These are phyloP conservation scores for Neomonachus schauinslandi DNA, from an alignment of 2,113 vertebrate species.

Conservation along the genomic window DNA sequence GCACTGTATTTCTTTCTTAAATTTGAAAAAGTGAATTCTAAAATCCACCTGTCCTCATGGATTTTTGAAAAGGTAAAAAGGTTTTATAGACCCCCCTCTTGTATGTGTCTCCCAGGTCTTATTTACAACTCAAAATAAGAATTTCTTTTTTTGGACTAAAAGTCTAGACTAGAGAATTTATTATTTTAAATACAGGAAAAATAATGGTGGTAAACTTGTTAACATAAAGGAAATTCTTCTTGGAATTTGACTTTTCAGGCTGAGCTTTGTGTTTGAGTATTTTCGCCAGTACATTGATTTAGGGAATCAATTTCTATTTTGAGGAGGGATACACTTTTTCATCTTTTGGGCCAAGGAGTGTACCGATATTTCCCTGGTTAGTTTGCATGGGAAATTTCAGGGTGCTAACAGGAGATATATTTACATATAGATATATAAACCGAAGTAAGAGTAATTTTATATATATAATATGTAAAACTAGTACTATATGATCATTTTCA, in stretches of 20 bases:
- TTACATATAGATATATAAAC: background rate
- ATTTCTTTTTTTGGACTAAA: constrained; percentile 45
- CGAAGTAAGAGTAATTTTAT: background rate
- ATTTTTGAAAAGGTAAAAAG: constrained; percentile 53
- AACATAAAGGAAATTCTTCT: constrained; percentile 12
- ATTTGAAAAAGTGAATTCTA: constrained; percentile 30
- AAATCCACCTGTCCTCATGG: background rate
- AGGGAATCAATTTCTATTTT: constrained; percentile 39
- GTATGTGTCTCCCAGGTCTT: background rate
- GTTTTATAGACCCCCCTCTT: background rate
- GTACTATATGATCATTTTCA: background rate
- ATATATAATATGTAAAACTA: background rate
- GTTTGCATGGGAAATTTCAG: background rate
- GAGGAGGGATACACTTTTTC: background rate
- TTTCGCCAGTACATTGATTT: background rate
- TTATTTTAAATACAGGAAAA: constrained; percentile 53
- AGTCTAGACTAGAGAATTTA: background rate
- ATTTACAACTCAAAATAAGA: constrained; percentile 30
- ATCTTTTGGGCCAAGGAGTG: constrained; percentile 12
- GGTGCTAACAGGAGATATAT: background rate
- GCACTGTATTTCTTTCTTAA: constrained; percentile 41
- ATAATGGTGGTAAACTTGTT: background rate
- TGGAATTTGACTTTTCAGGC: background rate
- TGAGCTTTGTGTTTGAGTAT: constrained; percentile 33
- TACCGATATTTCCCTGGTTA: background rate